Evolutionary conservation across 2,113 vertebrate genomes (phyloP).

Genomic region (Myrmecophaga tridactyla): DNA sequence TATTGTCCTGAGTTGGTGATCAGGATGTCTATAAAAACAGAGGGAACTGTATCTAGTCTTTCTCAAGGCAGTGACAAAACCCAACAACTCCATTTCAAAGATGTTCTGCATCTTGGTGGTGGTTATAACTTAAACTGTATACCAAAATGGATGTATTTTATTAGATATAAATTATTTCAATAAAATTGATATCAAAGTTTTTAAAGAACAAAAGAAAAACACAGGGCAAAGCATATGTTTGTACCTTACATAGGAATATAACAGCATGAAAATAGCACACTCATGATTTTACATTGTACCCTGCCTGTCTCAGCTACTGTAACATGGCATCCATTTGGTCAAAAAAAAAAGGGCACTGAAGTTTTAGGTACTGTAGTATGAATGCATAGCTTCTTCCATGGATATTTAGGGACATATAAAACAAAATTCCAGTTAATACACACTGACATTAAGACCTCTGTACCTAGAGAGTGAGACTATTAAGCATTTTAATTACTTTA

Average conservation of each 20-base stretch:
- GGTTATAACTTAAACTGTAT: no score
- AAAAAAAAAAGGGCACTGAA: background rate
- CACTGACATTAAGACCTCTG: background rate
- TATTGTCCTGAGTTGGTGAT: background rate
- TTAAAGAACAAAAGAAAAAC: background rate
- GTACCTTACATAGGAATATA: background rate
- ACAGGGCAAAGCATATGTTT: background rate
- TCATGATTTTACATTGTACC: fast-evolving
- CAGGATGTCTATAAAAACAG: background rate
- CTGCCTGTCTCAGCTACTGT: background rate
- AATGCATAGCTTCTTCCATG: background rate
- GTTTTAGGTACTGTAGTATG: background rate
- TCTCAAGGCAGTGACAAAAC: background rate
- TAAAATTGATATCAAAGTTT: background rate
- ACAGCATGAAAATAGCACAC: background rate
- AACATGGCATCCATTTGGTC: background rate
- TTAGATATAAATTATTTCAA: background rate
- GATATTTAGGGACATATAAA: background rate
- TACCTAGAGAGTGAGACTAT: background rate
- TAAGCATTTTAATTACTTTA: background rate
- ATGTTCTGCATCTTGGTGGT: no score
- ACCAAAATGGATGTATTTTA: background rate
- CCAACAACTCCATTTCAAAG: background rate
- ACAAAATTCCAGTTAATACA: background rate
- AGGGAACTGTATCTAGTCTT: background rate